Evolutionary conservation across 2,888 invertebrate genomes (phyloP).

Genomic region (Eristalis pertinax): DNA sequence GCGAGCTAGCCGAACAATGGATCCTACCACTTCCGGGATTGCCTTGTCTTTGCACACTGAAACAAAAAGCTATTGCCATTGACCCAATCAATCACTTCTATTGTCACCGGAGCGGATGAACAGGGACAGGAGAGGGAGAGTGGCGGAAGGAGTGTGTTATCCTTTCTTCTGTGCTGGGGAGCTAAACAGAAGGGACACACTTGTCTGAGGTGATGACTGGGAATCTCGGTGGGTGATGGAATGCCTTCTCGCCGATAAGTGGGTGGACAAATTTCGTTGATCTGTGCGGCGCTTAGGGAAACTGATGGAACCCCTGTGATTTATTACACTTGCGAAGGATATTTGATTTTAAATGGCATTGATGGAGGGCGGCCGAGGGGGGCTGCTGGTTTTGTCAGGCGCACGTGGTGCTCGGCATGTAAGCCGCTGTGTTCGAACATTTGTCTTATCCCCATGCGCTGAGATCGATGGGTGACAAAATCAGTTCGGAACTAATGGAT

Average conservation of each 20-base stretch:
- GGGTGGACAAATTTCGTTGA: slow-evolving; percentile 50
- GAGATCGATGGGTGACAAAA: neutral
- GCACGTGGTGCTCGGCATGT: neutral
- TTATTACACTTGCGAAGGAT: slow-evolving; percentile 21
- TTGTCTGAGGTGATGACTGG: slow-evolving; percentile 27
- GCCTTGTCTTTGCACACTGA: neutral
- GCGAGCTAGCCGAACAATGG: slow-evolving; percentile 20
- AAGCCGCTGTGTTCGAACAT: neutral
- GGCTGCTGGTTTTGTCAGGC: neutral
- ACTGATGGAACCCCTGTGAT: slow-evolving; percentile 35
- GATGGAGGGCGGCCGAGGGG: neutral
- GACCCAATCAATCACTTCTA: slow-evolving; percentile 55
- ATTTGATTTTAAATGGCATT: slow-evolving; percentile 18
- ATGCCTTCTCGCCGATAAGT: slow-evolving; percentile 37
- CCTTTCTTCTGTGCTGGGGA: neutral
- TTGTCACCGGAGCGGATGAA: slow-evolving; percentile 15
- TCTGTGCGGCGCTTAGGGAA: slow-evolving; percentile 23
- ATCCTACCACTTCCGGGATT: neutral
- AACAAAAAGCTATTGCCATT: slow-evolving; percentile 7
- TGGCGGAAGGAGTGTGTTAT: neutral
- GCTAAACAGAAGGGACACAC: neutral
- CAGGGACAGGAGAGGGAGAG: neutral
- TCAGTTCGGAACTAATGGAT: neutral
- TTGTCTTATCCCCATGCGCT: neutral
- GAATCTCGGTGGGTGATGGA: slow-evolving; percentile 21